These are phyloP conservation scores for Gasterosteus nipponicus DNA, from an alignment of 2,113 vertebrate species.

Conservation along the genomic window DNA sequence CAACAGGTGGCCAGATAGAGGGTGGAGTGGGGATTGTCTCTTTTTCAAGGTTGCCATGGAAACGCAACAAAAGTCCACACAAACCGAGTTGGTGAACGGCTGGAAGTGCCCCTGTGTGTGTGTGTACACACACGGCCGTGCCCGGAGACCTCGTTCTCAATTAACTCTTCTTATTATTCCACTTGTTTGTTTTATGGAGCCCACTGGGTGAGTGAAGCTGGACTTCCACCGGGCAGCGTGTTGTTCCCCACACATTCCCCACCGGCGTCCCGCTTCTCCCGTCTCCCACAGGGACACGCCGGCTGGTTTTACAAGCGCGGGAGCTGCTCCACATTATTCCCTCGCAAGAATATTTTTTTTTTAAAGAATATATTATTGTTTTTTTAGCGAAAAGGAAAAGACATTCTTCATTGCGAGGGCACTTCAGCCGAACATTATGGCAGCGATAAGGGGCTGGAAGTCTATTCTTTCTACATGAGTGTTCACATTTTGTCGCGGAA, in stretches of 20 bases:
- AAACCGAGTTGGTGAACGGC: conserved; percentile 16
- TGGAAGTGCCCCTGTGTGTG: conserved; percentile 20
- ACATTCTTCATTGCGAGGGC: conserved; percentile 39
- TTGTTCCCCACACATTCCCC: neutral
- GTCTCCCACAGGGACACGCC: conserved; percentile 14
- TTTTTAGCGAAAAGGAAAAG: neutral
- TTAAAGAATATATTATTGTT: neutral
- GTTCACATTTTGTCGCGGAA: conserved; percentile 59
- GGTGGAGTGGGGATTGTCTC: conserved; percentile 35
- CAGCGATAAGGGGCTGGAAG: conserved; percentile 36
- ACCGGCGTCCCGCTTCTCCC: conserved; percentile 15
- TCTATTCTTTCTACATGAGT: conserved; percentile 49
- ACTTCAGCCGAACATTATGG: conserved; percentile 48
- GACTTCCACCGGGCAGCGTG: neutral
- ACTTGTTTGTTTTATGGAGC: neutral
- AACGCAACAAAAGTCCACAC: conserved; percentile 50
- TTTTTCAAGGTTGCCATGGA: conserved; percentile 53
- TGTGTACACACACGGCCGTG: neutral
- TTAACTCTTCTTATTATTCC: neutral
- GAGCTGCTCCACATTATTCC: neutral
- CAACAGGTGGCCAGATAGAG: conserved; percentile 66
- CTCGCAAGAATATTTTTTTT: neutral
- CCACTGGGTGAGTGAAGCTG: neutral
- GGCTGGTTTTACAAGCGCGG: conserved; percentile 2
- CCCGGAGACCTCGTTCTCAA: conserved; percentile 2